Conservation (phyloP, 2,888 invertebrate genomes). For the Rhingia campestris region DNA sequence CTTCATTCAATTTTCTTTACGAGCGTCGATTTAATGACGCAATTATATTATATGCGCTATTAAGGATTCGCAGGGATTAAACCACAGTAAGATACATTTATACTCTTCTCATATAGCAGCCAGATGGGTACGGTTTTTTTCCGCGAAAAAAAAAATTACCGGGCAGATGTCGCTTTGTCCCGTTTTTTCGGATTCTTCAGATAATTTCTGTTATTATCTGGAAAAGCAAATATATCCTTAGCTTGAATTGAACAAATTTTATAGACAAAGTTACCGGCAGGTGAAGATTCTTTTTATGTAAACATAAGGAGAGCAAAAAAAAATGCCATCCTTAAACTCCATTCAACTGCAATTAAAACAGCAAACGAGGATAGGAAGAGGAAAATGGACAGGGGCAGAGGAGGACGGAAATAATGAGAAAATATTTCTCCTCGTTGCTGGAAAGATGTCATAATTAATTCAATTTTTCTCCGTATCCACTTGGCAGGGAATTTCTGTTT, state of each 20-base stretch:
- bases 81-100: not conserved
- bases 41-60: conserved; percentile 20
- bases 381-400: not conserved
- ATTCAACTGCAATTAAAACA: conserved; percentile 38
- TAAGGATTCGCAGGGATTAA: conserved; percentile 19
- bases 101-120: no score
- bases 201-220: conserved; percentile 19
- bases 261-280: conserved; percentile 21
- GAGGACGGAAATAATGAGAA: conserved; percentile 16
- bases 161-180: conserved; percentile 23
- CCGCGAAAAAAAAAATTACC: no score
- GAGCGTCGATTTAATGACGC: conserved; percentile 32
- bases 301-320: conserved; percentile 1
- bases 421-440: conserved; percentile 3
- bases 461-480: not conserved
- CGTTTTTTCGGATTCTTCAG: not conserved
- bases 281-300: conserved; percentile 35
- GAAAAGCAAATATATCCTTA: not conserved
- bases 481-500: conserved; percentile 14
- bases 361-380: not conserved
- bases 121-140: no score
- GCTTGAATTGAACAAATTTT: conserved; percentile 7
- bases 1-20: not conserved
- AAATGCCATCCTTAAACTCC: not conserved
- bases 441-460: conserved; percentile 12